Evolutionary conservation across 2,113 vertebrate genomes (phyloP).

Genomic region (Shinisaurus crocodilurus): DNA sequence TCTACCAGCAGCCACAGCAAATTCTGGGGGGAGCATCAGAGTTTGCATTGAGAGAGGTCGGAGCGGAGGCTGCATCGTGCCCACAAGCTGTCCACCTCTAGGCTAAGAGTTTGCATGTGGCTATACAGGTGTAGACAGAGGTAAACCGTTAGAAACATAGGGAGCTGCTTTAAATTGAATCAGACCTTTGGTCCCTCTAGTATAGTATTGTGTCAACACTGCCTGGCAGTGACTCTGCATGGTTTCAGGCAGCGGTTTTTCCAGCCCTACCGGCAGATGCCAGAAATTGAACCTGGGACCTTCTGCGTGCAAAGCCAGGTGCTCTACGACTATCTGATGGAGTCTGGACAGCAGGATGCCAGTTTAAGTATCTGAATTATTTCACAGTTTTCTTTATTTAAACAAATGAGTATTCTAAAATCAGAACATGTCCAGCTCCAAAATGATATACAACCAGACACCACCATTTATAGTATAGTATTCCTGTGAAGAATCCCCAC

Average conservation of each 20-base stretch:
- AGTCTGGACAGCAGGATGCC: background rate
- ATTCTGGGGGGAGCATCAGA: background rate
- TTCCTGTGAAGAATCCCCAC: background rate
- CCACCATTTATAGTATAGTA: background rate
- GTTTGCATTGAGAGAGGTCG: background rate
- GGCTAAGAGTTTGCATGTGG: constrained; percentile 7
- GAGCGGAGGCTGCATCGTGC: no score
- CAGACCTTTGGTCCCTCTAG: no score
- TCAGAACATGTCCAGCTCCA: background rate
- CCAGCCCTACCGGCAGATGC: no score
- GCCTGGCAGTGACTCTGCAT: no score
- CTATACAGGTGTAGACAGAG: background rate
- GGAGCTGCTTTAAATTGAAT: no score
- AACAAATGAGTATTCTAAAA: background rate
- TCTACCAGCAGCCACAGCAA: no score
- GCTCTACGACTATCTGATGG: background rate
- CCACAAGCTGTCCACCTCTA: no score
- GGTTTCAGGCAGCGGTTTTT: no score
- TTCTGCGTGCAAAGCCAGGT: no score
- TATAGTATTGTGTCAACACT: no score
- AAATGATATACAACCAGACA: background rate
- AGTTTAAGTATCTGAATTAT: background rate
- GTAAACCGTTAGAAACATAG: background rate
- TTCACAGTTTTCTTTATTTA: background rate
- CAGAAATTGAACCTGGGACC: no score